phyloP scores from a whole-genome alignment of 2,888 invertebrate species.

The Caenorhabditis angaria region DNA sequence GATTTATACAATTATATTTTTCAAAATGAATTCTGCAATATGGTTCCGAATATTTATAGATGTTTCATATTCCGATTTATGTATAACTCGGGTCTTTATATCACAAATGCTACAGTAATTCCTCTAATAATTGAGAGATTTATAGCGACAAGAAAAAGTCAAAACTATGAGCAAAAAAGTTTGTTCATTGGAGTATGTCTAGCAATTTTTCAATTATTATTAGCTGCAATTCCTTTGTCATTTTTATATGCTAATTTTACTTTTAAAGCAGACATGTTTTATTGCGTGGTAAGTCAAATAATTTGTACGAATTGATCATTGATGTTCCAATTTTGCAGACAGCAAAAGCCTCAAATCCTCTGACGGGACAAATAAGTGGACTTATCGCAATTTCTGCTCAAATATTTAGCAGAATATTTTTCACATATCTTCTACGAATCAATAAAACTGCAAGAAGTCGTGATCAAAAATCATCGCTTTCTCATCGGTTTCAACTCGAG shows the following conservation, averaged over 20 bases:
- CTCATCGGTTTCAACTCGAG: conserved; percentile 30
- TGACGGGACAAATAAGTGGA: conserved; percentile 19
- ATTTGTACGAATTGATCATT: no score
- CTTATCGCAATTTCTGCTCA: conserved; percentile 18
- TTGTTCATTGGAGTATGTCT: conserved; percentile 15
- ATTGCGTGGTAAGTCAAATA: conserved; percentile 20
- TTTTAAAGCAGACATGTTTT: conserved; percentile 21
- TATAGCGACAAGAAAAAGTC: conserved; percentile 27
- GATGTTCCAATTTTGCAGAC: conserved; percentile 12
- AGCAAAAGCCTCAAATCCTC: conserved; percentile 13
- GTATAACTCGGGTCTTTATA: conserved; percentile 34
- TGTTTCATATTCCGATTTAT: conserved; percentile 33
- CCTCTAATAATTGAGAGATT: conserved; percentile 29
- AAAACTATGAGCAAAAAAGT: conserved; percentile 21
- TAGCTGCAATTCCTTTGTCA: conserved; percentile 13
- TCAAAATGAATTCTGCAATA: conserved; percentile 19
- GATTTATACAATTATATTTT: conserved; percentile 22
- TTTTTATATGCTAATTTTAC: conserved; percentile 19
- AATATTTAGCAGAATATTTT: conserved; percentile 14
- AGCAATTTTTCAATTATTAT: conserved; percentile 16
- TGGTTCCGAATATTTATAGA: conserved; percentile 37
- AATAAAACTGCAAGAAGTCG: conserved; percentile 2
- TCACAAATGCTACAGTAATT: conserved; percentile 29
- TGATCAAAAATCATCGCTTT: conserved; percentile 11
- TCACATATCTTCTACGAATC: conserved; percentile 13